These are phyloP conservation scores for Mactromeris polynyma DNA, from an alignment of 2,888 invertebrate species.

Conservation along the genomic window DNA sequence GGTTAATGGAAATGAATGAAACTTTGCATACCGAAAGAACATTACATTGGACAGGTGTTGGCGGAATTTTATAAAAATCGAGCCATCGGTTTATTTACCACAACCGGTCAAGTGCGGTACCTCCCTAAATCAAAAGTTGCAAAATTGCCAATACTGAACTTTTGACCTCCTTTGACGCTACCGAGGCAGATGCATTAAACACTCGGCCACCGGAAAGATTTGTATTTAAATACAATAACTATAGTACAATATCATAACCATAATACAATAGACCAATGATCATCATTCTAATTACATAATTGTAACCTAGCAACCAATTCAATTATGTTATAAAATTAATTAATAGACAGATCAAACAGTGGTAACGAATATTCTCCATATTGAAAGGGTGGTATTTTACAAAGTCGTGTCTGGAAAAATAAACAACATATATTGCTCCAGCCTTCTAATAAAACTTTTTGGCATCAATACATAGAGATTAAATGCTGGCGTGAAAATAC, in stretches of 20 bases:
- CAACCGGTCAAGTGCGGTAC: no score
- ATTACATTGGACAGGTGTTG: no score
- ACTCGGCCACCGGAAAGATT: no score
- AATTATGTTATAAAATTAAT: conserved; percentile 8
- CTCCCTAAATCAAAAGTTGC: no score
- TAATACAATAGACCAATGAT: not conserved
- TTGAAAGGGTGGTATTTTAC: not conserved
- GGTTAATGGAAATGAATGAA: no score
- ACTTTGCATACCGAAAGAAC: no score
- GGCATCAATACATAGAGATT: conserved; percentile 8
- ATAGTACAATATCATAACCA: not conserved
- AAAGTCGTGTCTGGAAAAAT: not conserved
- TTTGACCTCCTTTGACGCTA: no score
- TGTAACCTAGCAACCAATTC: conserved; percentile 4
- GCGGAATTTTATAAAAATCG: no score
- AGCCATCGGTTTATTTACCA: no score
- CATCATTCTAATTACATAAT: not conserved
- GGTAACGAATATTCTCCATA: not conserved
- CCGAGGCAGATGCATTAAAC: no score
- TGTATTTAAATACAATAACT: no score
- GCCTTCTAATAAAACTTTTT: not conserved
- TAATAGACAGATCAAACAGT: not conserved
- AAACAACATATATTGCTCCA: not conserved
- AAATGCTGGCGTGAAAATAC: not conserved
- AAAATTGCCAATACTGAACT: no score